Percentiles rank a stretch among this genome's conserved stretches.
phyloP scores from a whole-genome alignment of 2,113 vertebrate genomes.

The Myanophis thanlyinensis region DNA sequence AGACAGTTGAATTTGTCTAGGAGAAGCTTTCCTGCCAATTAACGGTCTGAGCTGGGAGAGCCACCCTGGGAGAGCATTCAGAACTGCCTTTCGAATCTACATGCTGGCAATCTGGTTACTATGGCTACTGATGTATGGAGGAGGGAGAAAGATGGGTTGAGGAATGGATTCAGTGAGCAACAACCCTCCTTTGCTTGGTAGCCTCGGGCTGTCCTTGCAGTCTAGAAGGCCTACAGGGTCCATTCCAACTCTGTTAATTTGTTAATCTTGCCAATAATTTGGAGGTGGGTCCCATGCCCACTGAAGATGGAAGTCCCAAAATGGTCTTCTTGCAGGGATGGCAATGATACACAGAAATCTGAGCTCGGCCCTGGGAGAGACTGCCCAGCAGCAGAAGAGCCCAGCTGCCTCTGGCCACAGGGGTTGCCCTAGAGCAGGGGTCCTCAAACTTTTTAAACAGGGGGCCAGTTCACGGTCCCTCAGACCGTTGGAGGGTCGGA shows the following conservation, averaged over 20 bases:
- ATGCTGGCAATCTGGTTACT: slow-evolving; percentile 46
- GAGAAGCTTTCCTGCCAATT: neutral
- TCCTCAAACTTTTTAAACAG: too few relatives aligned
- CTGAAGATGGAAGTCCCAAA: neutral
- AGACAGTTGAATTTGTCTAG: neutral
- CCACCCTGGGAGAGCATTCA: too few relatives aligned
- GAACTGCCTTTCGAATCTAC: slow-evolving; percentile 8
- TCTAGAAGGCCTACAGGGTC: too few relatives aligned
- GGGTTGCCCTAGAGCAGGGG: neutral
- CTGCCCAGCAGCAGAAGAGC: neutral
- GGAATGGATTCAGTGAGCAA: slow-evolving; percentile 58
- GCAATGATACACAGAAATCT: neutral
- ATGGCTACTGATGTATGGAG: slow-evolving; percentile 62
- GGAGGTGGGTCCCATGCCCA: neutral
- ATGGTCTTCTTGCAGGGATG: neutral
- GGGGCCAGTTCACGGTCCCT: too few relatives aligned
- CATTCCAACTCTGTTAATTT: too few relatives aligned
- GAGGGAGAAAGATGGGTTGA: slow-evolving; percentile 47
- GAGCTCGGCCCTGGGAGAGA: neutral
- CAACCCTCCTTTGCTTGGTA: slow-evolving; percentile 49
- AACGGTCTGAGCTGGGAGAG: neutral
- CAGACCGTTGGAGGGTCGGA: too few relatives aligned
- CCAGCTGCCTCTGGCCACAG: neutral
- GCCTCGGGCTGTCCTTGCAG: slow-evolving; percentile 28
- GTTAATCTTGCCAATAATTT: neutral